These are phyloP conservation scores for Epinephelus fuscoguttatus DNA, from an alignment of 2,113 vertebrate genomes.

Conservation along the genomic window DNA sequence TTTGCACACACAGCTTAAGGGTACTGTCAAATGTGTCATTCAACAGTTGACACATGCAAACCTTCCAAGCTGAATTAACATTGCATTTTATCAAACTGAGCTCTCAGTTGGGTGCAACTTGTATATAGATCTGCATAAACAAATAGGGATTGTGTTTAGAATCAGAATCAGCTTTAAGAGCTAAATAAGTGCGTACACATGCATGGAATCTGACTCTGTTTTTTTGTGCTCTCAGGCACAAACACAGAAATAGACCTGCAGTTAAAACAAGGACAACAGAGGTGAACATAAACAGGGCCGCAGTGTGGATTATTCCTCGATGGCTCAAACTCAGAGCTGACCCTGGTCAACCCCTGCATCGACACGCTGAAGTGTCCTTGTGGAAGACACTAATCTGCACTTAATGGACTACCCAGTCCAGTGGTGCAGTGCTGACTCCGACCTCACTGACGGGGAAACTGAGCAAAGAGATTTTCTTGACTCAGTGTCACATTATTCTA, in stretches of 20 bases:
- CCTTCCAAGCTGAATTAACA: background rate
- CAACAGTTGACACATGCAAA: background rate
- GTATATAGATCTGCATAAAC: background rate
- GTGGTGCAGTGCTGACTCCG: background rate
- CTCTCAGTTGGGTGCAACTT: background rate
- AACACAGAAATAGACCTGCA: too few relatives aligned
- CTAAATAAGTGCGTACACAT: too few relatives aligned
- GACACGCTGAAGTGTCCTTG: slow-evolving; percentile 25
- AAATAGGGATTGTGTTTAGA: too few relatives aligned
- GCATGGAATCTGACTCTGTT: too few relatives aligned
- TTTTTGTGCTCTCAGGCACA: too few relatives aligned
- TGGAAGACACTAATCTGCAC: slow-evolving; percentile 39
- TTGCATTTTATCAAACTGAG: background rate
- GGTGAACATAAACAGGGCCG: background rate
- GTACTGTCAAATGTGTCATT: background rate
- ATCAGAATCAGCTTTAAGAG: too few relatives aligned
- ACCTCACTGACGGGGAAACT: background rate
- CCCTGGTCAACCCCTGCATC: slow-evolving; percentile 5
- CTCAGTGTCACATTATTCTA: slow-evolving; percentile 16
- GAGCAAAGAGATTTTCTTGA: slow-evolving; percentile 10
- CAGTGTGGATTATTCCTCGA: background rate
- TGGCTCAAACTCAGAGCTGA: slow-evolving; percentile 1
- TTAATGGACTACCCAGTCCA: slow-evolving; percentile 29
- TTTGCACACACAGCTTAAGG: too few relatives aligned
- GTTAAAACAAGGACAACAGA: too few relatives aligned